phyloP scores from a whole-genome alignment of 1,140 invertebrate genomes.

The Kradibia gibbosae region DNA sequence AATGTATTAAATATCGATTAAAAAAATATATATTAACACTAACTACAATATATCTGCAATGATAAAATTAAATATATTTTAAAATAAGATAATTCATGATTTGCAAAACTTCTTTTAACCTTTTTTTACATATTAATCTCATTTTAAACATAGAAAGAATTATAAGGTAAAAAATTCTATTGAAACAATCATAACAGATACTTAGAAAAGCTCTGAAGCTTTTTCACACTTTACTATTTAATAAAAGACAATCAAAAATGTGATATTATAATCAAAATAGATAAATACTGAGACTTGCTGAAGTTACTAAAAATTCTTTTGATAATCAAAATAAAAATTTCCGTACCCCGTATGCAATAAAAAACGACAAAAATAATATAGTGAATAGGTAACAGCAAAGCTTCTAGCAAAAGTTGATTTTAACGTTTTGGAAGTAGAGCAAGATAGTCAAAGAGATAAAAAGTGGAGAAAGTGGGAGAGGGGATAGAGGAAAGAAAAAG shows the following conservation, averaged over 20 bases:
- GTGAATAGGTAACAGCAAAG: background rate
- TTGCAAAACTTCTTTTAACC: no score
- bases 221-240: slow-evolving; percentile 24
- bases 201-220: background rate
- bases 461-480: background rate
- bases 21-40: no score
- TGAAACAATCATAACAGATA: slow-evolving; percentile 5
- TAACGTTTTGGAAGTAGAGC: background rate
- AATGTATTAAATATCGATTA: no score
- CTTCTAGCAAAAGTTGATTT: slow-evolving; percentile 36
- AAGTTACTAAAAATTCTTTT: slow-evolving; percentile 6
- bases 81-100: no score
- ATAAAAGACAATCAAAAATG: background rate
- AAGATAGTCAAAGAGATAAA: background rate
- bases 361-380: slow-evolving; percentile 42
- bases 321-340: slow-evolving; percentile 40
- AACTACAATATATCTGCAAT: no score
- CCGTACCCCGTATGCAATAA: background rate
- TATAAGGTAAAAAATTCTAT: background rate
- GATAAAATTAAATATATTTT: no score
- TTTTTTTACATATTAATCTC: no score
- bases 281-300: background rate
- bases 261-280: background rate
- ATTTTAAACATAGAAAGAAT: no score
- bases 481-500: background rate